These are phyloP conservation scores for Dryoscopus gambensis DNA, from an alignment of 2,113 vertebrate genomes.

Conservation along the genomic window DNA sequence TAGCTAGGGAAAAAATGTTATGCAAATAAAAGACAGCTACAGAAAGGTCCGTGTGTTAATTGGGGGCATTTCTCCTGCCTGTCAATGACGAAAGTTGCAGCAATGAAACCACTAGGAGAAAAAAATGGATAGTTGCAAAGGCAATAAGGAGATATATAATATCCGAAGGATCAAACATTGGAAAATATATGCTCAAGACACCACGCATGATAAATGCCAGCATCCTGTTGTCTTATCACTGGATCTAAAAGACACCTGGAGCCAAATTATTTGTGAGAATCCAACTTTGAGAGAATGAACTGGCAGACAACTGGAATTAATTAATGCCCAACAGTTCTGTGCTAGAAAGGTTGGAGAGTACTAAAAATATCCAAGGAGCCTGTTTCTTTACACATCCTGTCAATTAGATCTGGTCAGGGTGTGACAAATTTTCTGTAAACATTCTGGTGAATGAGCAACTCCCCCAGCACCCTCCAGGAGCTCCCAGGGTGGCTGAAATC, in stretches of 20 bases:
- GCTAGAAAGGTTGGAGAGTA: background rate
- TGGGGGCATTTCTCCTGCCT: background rate
- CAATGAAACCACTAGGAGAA: background rate
- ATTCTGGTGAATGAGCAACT: background rate
- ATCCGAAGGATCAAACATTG: background rate
- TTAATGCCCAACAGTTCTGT: background rate
- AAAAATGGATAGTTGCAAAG: background rate
- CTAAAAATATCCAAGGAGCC: background rate
- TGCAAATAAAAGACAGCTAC: background rate
- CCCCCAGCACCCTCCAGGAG: background rate
- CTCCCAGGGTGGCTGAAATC: background rate
- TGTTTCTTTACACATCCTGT: background rate
- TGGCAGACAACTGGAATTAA: constrained; percentile 3
- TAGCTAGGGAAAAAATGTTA: background rate
- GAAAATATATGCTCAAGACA: background rate
- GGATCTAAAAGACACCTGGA: background rate
- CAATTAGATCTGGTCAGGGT: background rate
- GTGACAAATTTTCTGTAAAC: constrained; percentile 14
- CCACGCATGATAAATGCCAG: background rate
- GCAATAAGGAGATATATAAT: background rate
- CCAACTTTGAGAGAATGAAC: background rate
- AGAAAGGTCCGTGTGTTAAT: background rate
- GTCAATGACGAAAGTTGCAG: background rate
- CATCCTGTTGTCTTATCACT: background rate
- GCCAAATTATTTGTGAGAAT: background rate